Percentiles rank a stretch among this genome's conserved stretches.
Conservation (phyloP, 64 coral and sea anemone genomes). For the Platygyra sinensis region DNA sequence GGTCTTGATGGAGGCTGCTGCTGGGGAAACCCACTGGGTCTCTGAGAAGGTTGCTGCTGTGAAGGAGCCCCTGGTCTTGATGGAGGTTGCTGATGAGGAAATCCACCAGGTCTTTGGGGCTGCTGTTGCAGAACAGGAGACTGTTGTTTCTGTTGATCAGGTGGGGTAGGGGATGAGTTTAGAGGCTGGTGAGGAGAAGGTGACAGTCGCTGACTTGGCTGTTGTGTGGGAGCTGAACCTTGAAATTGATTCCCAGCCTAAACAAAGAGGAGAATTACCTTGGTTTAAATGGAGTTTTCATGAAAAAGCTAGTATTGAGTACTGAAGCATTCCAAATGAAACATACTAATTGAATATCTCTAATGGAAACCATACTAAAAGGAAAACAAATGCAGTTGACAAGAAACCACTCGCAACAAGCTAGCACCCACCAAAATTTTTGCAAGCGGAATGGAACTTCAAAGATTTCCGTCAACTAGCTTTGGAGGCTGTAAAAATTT, state of each 20-base stretch:
- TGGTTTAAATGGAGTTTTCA: background rate
- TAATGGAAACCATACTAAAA: too few relatives aligned
- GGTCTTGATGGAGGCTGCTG: background rate
- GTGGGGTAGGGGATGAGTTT: background rate
- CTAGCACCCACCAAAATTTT: too few relatives aligned
- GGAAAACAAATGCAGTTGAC: too few relatives aligned
- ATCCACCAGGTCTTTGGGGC: conserved; percentile 1
- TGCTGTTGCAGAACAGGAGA: background rate
- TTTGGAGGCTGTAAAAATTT: too few relatives aligned
- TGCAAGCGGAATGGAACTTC: too few relatives aligned
- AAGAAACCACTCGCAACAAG: too few relatives aligned
- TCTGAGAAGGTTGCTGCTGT: background rate
- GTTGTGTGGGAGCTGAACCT: conserved; percentile 5
- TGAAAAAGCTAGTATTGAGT: too few relatives aligned
- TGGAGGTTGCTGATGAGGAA: conserved; percentile 11
- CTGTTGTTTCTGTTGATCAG: conserved; percentile 35
- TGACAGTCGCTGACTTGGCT: conserved; percentile 15
- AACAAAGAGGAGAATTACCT: background rate
- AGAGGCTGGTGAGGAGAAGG: conserved; percentile 2
- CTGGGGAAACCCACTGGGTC: background rate
- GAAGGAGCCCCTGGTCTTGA: background rate
- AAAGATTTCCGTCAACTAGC: too few relatives aligned
- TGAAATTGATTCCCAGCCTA: conserved; percentile 29
- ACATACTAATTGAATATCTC: too few relatives aligned
- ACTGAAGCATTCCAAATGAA: too few relatives aligned